Evolutionary conservation across 1,140 invertebrate species (phyloP), one percentile per base, ranked within the genome.

Genomic region (Hormaphis cornu): DNA sequence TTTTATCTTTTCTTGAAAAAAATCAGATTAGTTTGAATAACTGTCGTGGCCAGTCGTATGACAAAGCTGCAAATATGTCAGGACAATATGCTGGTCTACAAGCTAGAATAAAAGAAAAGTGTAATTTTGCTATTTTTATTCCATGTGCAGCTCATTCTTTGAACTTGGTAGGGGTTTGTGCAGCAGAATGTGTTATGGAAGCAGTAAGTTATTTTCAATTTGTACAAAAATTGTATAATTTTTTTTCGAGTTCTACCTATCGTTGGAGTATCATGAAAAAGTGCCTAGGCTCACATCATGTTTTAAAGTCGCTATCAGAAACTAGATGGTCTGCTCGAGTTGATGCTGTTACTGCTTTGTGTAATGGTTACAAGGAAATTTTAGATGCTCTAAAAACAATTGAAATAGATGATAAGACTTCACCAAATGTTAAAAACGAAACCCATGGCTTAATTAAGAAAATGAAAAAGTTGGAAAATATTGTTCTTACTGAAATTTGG

Each of bases 11-110:
- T 40, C 18, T 70, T 28, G 16, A 46, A 56, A 35, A 24, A 37
- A 48, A 42, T 59, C 28, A 56, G 30, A 24, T 71, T 18, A 44
- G 70, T 56, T 46, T 63, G 35, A 14, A 20, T 9, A 9, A 61
- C 26, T 61, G 20, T 56, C 18, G 75, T 44, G 74, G 75, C 10
- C 75, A 77, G 69, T 73, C 73, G 7, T 77, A 78, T 69, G 63
- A 69, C 22, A 52, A 52, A 18, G 44, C n/a, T 16, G 16, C 28
- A 10, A 69, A 50, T 35, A 59, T 35, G 56, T 35, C 28, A 35
- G 56, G 56, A 40, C 7, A 59, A 40, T n/a, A n/a, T 59, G 7
- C 12, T 18, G 56, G 56, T n/a, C n/a, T 59, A 14, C 12, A 33
- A 59, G 56, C 56, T 35, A 7, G 20, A 30, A 10, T 59, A 59